Evolutionary conservation across 2,888 invertebrate species (phyloP), one percentile per base, ranked within the genome.

Genomic region (Blomia tropicalis): DNA sequence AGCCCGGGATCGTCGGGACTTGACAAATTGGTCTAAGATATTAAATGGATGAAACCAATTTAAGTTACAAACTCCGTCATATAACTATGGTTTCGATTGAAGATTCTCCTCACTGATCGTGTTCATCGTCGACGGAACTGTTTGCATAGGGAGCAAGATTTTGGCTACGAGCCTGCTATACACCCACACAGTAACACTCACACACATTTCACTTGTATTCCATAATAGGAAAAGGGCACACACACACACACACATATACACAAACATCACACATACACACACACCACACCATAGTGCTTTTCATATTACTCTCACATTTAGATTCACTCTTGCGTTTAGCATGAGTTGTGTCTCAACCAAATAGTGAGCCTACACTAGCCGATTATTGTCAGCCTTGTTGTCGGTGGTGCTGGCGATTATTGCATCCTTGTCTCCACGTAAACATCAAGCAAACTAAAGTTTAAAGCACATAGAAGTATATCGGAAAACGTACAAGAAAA

Each of bases 201-300:
- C n/a, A n/a, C n/a, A n/a, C n/a, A n/a, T n/a, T n/a, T n/a, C n/a
- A n/a, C n/a, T n/a, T n/a, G n/a, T n/a, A n/a, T 47, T 47, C 51
- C 51, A 47, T 47, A 47, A 47, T 47, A 47, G 51, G 51, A 47
- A 47, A 47, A 47, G 51, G 51, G 51, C 51, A 47, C 51, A 47
- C 14, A 14, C 41, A 41, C 41, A 41, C 14, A 14, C 41, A 41
- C 41, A 19, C 51, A 47, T n/a, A 14, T 7, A 19, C 51, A 47
- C 7, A 17, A 36, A 17, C 7, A 17, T 36, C 36, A 36, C 36
- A 11, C 36, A 11, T 17, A 36, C n/a, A n/a, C n/a, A n/a, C n/a
- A n/a, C n/a, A n/a, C n/a, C n/a, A n/a, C n/a, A n/a, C n/a, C n/a
- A n/a, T n/a, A n/a, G n/a, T n/a, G n/a, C n/a, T n/a, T n/a, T n/a